These are phyloP conservation scores for Maniola jurtina DNA, from an alignment of 1,140 invertebrate genomes.

Conservation along the genomic window DNA sequence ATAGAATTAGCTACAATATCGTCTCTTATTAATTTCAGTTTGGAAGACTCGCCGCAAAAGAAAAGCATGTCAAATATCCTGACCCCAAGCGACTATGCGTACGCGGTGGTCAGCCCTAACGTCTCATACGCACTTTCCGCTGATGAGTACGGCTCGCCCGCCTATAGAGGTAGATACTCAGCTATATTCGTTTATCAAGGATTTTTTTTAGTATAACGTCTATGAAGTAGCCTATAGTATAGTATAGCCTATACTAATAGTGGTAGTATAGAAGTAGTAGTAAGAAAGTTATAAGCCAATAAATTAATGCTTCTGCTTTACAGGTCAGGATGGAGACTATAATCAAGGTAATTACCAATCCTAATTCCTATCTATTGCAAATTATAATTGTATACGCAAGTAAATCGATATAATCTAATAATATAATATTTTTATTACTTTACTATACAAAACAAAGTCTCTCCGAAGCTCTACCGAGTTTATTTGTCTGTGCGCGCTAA, in stretches of 20 bases:
- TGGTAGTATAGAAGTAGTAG: too few relatives aligned
- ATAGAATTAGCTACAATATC: too few relatives aligned
- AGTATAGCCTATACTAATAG: too few relatives aligned
- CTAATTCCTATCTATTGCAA: constrained; percentile 1
- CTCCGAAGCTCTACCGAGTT: too few relatives aligned
- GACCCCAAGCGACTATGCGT: constrained; percentile 58
- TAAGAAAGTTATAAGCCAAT: not conserved
- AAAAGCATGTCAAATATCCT: constrained; percentile 65
- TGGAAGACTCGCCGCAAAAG: constrained; percentile 78
- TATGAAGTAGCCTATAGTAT: too few relatives aligned
- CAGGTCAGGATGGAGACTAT: constrained; percentile 68
- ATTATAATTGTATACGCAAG: too few relatives aligned
- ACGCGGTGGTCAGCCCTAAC: constrained; percentile 68
- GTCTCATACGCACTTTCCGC: constrained; percentile 70
- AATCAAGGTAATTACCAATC: constrained; percentile 57
- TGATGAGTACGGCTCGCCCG: constrained; percentile 72
- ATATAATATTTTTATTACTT: too few relatives aligned
- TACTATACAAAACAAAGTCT: too few relatives aligned
- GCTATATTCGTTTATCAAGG: too few relatives aligned
- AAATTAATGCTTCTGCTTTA: not conserved
- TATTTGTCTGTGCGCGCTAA: too few relatives aligned
- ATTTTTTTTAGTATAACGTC: too few relatives aligned
- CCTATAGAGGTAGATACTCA: constrained; percentile 59
- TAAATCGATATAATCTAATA: too few relatives aligned
- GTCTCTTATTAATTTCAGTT: constrained; percentile 46